Evolutionary conservation across 2,888 invertebrate genomes (phyloP), one percentile per base, ranked within the genome.

Genomic region (Chloromyia formosa): DNA sequence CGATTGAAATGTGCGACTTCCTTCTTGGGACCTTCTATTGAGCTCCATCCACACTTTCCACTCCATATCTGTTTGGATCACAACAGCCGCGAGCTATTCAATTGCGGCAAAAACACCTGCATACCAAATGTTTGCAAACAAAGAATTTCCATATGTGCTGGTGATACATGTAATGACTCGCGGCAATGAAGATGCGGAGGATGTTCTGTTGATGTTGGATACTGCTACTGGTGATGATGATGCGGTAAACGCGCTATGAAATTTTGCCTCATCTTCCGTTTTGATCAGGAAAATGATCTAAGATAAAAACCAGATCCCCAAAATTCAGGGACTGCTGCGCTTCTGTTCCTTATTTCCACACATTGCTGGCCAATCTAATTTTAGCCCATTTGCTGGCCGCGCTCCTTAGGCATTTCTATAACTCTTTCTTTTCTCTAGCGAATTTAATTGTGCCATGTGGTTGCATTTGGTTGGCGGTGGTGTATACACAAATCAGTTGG

Each of bases 81-180:
- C 27, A 35, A 35, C 27, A 7, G 3, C 27, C 27, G 27, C 53
- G 7, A 35, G 7, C 27, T 35, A 40, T 64, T 9, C 49, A 22
- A 22, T 16, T 35, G 23, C 14, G 40, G 77, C 78, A 78, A 76
- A 76, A 79, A 81, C 74, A 75, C 73, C 75, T 75, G 75, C 60
- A 62, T 61, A 74, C 60, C 75, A 75, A 66, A 73, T 71, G 75
- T 73, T 73, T 71, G 75, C 75, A 68, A 75, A 75, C 75, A 73
- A 35, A 35, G 2, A 56, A 56, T 14, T 58, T 64, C 16, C 61
- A 10, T 35, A 35, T 35, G 27, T 2, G 27, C 27, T 35, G 27
- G 3, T 35, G 27, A 35, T 35, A 35, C 27, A 35, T 7, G 7
- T 35, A 35, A 35, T 35, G 27, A 35, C 27, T 35, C 7, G 27